Base-by-base conservation (phyloP, 2,113 vertebrate species). In the Castor canadensis region DNA sequence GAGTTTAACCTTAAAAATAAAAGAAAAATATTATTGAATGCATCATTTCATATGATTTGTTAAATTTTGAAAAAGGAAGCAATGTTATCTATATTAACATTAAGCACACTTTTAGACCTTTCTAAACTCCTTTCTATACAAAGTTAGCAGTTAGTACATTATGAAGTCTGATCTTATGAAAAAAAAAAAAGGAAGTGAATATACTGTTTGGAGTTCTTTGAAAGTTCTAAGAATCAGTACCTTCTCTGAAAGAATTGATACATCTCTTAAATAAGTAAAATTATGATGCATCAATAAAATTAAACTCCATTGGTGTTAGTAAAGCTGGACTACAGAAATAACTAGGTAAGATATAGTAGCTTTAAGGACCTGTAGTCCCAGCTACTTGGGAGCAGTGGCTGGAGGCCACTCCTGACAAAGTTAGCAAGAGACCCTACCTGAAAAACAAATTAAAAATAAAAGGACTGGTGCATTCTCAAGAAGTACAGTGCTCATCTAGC, bases 1-100 rank as follows among this genome's bases (percentile, higher is more conserved):
- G 96, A 99, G 98, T 97, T 99, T 99, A 52, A 99, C 98, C 99
- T 99, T 97, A 43, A 98, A 98, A 96, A 88, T 13, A 95, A 12
- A 96, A 97, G 71, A 96, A 45, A 93, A 92, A 97, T 97, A 11
- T 80, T 9, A 2, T 80, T 45, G 77, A 69, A 91, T 69, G 67
- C 88, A 67, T 75, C 40, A 93, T n/a, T 60, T 60, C 67, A 83
- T n/a, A 67, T 22, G 79, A 58, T 90, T 96, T 71, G 35, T 20
- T 81, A 76, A 83, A 81, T 58, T n/a, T n/a, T 15, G 60, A 64
- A 81, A 88, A 90, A 20, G 66, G 81, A 30, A 83, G 22, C 32
- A 75, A 76, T 73, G 66, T 47, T 75, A 87, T 69, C 91, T 75
- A 66, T n/a, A 66, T 28, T 89, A 81, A 94, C 30, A 75, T 28